These are phyloP conservation scores for Montipora foliosa DNA, from an alignment of 64 coral and sea anemone genomes.

Conservation along the genomic window DNA sequence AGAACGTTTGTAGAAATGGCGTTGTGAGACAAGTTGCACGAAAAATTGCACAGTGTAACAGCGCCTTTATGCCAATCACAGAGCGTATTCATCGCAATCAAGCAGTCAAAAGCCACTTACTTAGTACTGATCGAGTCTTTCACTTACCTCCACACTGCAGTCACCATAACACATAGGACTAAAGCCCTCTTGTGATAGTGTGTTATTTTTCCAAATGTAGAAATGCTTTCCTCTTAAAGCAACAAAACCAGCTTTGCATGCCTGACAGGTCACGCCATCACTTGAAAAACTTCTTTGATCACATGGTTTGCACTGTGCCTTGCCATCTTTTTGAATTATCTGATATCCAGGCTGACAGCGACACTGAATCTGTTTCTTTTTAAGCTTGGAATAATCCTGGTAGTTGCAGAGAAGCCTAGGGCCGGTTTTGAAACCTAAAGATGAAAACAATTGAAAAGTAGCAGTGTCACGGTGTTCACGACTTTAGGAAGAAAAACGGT, in stretches of 20 bases:
- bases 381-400: slow-evolving; percentile 3
- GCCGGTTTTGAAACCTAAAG: not conserved
- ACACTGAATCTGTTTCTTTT: not conserved
- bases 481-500: too few species aligned
- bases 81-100: too few species aligned
- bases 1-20: too few species aligned
- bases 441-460: too few species aligned
- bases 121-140: not conserved
- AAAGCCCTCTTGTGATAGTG: slow-evolving; percentile 55
- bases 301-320: slow-evolving; percentile 27
- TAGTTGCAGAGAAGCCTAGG: slow-evolving; percentile 39
- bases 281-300: slow-evolving; percentile 10
- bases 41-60: too few species aligned
- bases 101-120: too few species aligned
- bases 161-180: slow-evolving; percentile 53
- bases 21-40: too few species aligned
- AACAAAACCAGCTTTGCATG: slow-evolving; percentile 41
- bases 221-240: slow-evolving; percentile 75
- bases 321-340: not conserved
- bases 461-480: too few species aligned
- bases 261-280: slow-evolving; percentile 53
- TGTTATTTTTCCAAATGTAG: slow-evolving; percentile 49
- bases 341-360: slow-evolving; percentile 69
- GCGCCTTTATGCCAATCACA: too few species aligned
- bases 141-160: slow-evolving; percentile 51